A percentile compares a stretch with the other conserved stretches of the same genome.
phyloP scores from a whole-genome alignment of 1,140 invertebrate species.

The Rhopalosiphum padi region DNA sequence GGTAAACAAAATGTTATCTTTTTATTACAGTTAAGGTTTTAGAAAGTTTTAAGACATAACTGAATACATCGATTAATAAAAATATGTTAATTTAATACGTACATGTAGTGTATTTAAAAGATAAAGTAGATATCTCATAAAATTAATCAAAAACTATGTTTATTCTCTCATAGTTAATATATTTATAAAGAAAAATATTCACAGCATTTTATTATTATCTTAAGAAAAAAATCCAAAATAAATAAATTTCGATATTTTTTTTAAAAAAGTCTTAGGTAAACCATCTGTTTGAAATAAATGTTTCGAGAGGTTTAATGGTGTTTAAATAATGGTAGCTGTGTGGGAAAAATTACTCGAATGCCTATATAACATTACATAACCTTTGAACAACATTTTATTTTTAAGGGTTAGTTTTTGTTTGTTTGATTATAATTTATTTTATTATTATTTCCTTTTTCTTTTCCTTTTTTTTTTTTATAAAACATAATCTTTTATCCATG shows the following conservation, averaged over 20 bases:
- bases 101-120: neutral
- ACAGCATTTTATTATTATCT: neutral
- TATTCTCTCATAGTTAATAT: neutral
- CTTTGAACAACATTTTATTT: slow-evolving; percentile 19
- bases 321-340: slow-evolving; percentile 43
- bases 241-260: slow-evolving; percentile 22
- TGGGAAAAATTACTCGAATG: slow-evolving; percentile 30
- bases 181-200: neutral
- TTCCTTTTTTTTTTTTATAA: neutral
- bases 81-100: too few species aligned
- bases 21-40: too few species aligned
- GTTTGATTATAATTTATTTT: slow-evolving; percentile 39
- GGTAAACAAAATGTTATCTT: too few species aligned
- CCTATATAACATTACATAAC: neutral
- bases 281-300: slow-evolving; percentile 22
- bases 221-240: neutral
- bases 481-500: slow-evolving; percentile 21
- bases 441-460: neutral
- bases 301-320: slow-evolving; percentile 42
- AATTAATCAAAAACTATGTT: neutral
- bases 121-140: neutral
- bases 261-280: neutral
- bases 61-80: too few species aligned
- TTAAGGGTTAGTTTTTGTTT: neutral
- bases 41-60: too few species aligned